A percentile compares a stretch with the other conserved stretches of the same genome.
Conservation (phyloP, 1,140 invertebrate species). For the Maconellicoccus hirsutus region DNA sequence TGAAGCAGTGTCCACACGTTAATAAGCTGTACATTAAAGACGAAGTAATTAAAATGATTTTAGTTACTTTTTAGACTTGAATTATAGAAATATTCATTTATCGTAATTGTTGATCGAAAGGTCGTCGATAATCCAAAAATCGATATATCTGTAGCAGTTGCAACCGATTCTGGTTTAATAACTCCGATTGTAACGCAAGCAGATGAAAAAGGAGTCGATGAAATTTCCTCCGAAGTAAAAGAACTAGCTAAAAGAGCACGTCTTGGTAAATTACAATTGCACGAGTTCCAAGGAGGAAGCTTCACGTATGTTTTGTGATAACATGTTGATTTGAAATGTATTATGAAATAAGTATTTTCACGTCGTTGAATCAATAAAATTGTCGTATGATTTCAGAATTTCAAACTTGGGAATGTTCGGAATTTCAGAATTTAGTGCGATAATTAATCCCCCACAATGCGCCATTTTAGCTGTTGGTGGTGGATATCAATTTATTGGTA, state of each 20-base stretch:
- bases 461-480: conserved; percentile 71
- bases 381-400: conserved; percentile 42
- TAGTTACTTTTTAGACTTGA: background rate
- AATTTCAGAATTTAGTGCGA: conserved; percentile 71
- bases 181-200: conserved; percentile 94
- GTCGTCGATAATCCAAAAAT: conserved; percentile 39
- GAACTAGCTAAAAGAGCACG: conserved; percentile 76
- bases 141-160: conserved; percentile 93
- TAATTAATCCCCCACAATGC: conserved; percentile 83
- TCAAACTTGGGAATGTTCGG: conserved; percentile 99
- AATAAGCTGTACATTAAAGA: conserved; percentile 61
- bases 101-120: background rate
- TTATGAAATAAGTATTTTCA: background rate
- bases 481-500: conserved; percentile 48
- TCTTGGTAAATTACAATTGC: conserved; percentile 84
- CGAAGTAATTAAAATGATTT: conserved; percentile 28
- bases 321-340: background rate
- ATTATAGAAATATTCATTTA: background rate
- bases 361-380: too few relatives aligned
- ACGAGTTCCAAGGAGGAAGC: conserved; percentile 89
- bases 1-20: conserved; percentile 80
- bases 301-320: conserved; percentile 40
- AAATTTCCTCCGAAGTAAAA: conserved; percentile 77
- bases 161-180: conserved; percentile 86
- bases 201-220: conserved; percentile 76